These are phyloP conservation scores for Chunga burmeisteri DNA, from an alignment of 2,113 vertebrate species.

Conservation along the genomic window DNA sequence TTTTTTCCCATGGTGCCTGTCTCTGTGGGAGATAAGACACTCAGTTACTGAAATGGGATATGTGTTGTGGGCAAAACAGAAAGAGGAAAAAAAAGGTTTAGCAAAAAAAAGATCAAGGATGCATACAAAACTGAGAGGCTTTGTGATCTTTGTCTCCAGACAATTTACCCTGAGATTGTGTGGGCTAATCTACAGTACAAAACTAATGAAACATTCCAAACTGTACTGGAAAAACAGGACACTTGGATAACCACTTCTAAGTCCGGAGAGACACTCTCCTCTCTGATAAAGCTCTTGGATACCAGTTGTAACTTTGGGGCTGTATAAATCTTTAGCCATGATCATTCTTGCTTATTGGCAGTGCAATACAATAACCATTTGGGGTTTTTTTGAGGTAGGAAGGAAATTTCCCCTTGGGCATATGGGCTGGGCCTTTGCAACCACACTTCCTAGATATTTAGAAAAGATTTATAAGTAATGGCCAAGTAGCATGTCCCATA, in stretches of 20 bases:
- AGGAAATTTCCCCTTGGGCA: background rate
- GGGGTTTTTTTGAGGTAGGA: background rate
- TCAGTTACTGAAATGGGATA: background rate
- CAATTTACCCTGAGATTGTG: slow-evolving; percentile 16
- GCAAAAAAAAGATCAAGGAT: background rate
- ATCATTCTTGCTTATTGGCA: background rate
- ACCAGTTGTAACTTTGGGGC: background rate
- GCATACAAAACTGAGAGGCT: background rate
- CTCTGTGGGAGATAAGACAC: background rate
- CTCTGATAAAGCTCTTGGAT: slow-evolving; percentile 38
- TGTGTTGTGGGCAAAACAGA: background rate
- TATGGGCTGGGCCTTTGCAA: background rate
- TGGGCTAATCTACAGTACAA: background rate
- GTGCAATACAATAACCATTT: background rate
- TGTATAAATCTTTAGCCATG: background rate
- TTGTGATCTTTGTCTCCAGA: slow-evolving; percentile 1
- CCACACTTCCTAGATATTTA: background rate
- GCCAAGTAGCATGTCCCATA: background rate
- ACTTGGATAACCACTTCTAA: slow-evolving; percentile 34
- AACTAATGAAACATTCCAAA: slow-evolving; percentile 27
- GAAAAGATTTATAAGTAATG: background rate
- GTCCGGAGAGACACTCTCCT: background rate
- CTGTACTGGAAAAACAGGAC: slow-evolving; percentile 31
- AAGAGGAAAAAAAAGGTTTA: background rate
- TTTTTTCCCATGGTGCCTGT: background rate